A percentile compares a stretch with the other conserved stretches of the same genome.
These are phyloP conservation scores for Araneus ventricosus DNA, from an alignment of 1,140 invertebrate genomes.

Conservation along the genomic window DNA sequence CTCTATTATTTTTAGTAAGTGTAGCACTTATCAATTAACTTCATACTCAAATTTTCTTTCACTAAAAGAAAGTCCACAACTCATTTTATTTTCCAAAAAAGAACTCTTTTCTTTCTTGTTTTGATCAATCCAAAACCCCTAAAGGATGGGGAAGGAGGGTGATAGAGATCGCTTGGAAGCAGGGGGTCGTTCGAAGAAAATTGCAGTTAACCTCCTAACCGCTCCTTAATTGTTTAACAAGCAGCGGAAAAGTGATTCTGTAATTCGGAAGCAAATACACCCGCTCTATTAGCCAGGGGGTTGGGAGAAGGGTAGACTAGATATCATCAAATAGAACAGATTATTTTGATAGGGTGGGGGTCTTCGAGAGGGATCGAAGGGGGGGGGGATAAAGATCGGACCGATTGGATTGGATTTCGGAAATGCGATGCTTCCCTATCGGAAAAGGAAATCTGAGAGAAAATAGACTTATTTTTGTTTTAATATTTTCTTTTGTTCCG, in stretches of 20 bases:
- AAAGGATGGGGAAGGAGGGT: neutral
- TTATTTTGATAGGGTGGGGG: conserved; percentile 17
- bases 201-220: conserved; percentile 33
- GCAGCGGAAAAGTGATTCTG: conserved; percentile 38
- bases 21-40: no score
- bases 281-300: conserved; percentile 7
- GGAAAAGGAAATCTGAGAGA: neutral
- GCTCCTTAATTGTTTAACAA: conserved; percentile 48
- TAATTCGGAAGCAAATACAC: conserved; percentile 55
- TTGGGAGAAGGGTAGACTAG: neutral
- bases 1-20: no score
- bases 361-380: no score
- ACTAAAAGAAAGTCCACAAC: no score
- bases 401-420: conserved; percentile 7
- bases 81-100: no score
- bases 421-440: neutral
- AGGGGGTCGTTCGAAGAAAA: neutral
- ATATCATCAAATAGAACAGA: conserved; percentile 21
- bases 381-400: neutral
- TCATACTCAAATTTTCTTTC: no score
- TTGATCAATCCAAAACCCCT: neutral
- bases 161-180: neutral
- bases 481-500: neutral
- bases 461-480: neutral
- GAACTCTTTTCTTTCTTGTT: neutral